Evolutionary conservation across 1,140 invertebrate species (phyloP).

Genomic region (Drosophila repletoides): DNA sequence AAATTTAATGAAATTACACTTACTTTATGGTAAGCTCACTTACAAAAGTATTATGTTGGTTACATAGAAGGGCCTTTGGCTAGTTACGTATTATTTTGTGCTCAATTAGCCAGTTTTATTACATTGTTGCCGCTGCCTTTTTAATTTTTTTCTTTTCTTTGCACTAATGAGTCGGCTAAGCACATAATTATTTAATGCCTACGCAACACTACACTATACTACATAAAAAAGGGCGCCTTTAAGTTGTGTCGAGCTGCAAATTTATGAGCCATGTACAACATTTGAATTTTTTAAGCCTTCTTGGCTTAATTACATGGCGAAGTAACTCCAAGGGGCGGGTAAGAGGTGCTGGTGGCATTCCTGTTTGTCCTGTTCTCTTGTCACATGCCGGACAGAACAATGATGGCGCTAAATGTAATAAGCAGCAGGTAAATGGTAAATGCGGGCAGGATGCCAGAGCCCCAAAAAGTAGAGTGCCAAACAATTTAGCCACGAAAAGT

Average conservation of each 20-base stretch:
- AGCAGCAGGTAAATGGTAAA: slow-evolving; percentile 33
- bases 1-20: no score
- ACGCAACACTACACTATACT: slow-evolving; percentile 25
- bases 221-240: slow-evolving; percentile 21
- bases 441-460: slow-evolving; percentile 4
- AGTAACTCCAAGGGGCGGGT: neutral
- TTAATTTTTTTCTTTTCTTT: neutral
- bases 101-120: neutral
- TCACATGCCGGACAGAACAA: neutral
- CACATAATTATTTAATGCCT: slow-evolving; percentile 56
- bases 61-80: neutral
- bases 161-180: slow-evolving; percentile 40
- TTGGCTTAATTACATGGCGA: slow-evolving; percentile 33
- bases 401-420: slow-evolving; percentile 39
- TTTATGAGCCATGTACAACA: slow-evolving; percentile 41
- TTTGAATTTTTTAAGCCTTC: slow-evolving; percentile 38
- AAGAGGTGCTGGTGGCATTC: slow-evolving; percentile 1
- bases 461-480: slow-evolving; percentile 38
- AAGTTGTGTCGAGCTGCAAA: slow-evolving; percentile 20
- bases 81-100: neutral
- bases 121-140: slow-evolving; percentile 4
- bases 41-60: no score
- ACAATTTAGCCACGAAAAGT: slow-evolving; percentile 44
- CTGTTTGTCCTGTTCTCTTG: neutral
- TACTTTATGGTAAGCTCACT: no score